Evolutionary conservation across 1,140 invertebrate genomes (phyloP), one percentile per base, ranked within the genome.

Genomic region (Papilio glaucus): DNA sequence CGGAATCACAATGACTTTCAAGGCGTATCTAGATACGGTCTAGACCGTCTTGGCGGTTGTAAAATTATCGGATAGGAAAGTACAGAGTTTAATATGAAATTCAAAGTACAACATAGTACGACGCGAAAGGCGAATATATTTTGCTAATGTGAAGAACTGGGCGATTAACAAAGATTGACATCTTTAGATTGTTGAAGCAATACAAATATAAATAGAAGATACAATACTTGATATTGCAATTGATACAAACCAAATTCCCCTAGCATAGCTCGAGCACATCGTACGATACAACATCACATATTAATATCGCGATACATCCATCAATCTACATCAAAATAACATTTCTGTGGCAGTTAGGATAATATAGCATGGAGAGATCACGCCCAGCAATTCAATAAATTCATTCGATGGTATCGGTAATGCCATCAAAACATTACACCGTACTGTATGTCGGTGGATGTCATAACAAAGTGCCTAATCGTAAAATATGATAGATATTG

Each of bases 361-460:
- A 53, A 69, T 73, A 79, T 76, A 61, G 79, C 72, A 79, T 77
- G 82, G 78, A 76, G 72, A 76, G 75, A 79, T 82, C 75, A 78
- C 77, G 74, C 82, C 78, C 78, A 78, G 70, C 45, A 74, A 69
- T 81, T 74, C 75, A 79, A 81, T 78, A 84, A 84, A 79, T 78
- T 79, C 79, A 86, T 85, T 81, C 81, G 79, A 75, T 67, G 63
- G 74, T 79, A 75, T 78, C 81, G 82, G 81, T 86, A 86, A 85
- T 85, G 88, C 85, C 80, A 81, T 83, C 85, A 82, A 87, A 49
- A 80, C 78, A 79, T 69, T 24, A 33, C 42, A 49, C 15, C 29
- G 37, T 53, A 49, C 67, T 33, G 67, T 69, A 69, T 49, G 33
- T 69, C 39, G 45, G n/a, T 69, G 26, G 26, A 69, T n/a, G 67